Base-by-base conservation (phyloP, 1,140 invertebrate genomes). In the Cepaea nemoralis region DNA sequence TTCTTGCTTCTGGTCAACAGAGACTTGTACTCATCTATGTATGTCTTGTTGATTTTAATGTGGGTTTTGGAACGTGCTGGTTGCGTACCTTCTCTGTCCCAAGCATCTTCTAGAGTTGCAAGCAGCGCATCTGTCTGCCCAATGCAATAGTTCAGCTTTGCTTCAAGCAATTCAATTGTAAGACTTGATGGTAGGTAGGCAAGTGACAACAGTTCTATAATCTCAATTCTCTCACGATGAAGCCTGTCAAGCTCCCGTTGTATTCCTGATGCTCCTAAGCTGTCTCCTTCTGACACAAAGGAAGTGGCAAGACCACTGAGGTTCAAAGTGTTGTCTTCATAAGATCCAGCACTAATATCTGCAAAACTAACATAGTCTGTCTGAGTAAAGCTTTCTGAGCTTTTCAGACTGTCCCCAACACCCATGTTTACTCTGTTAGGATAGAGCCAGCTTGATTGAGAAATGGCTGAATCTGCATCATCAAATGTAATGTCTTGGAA, bases 81-180 rank as follows among this genome's bases (percentile, higher is more conserved):
- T 16, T 67, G 16, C n/a, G 55, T 48, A 37, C 86, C 82, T 27
- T 86, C 84, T 50, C 50, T 80, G n/a, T 81, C 81, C 86, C 86
- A 87, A 0, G 82, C 80, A 24, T 89, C 88, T 24, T 90, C 90
- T 27, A 90, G 70, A 0, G 87, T 84, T 24, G 87, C 81, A 24
- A 91, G 84, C 14, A 90, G 77, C 1, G 85, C 78, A 81, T 91
- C 90, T 16, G 90, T 90, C 81, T 91, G 90, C 14, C 89, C 89
- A 80, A 90, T 87, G 69, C 87, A 86, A 81, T 91, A 90, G 79
- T 91, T 90, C 5, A 91, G 81, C 63, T 90, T 89, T 10, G 86
- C 86, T 79, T 91, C 90, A 14, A 89, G 79, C 22, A 90, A 77
- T 79, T 91, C 89, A 39, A 90, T 84, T 70, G 88, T 89, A 24